Conservation (phyloP, 2,888 invertebrate genomes). For the Dichetophora obliterata region DNA sequence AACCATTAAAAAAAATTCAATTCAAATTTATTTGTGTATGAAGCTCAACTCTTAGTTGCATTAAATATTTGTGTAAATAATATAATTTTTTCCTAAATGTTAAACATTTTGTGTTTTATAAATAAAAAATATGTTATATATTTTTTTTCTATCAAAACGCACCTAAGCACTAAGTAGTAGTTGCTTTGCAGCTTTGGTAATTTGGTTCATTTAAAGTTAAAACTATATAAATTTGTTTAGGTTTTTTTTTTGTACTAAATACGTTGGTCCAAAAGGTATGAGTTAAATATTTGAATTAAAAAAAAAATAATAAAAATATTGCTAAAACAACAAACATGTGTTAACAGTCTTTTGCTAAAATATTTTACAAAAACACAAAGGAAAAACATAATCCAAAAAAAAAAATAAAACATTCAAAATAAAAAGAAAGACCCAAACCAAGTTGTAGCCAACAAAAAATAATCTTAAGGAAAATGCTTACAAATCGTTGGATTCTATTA, state of each 20-base stretch:
- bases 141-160: too few relatives aligned
- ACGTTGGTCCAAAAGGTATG: slow-evolving; percentile 14
- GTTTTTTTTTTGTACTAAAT: slow-evolving; percentile 21
- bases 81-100: neutral
- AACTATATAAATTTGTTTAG: neutral
- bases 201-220: slow-evolving; percentile 5
- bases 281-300: neutral
- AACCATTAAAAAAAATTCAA: neutral
- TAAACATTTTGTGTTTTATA: too few relatives aligned
- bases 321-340: slow-evolving; percentile 16
- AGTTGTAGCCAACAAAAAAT: neutral
- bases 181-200: neutral
- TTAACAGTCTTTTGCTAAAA: slow-evolving; percentile 23
- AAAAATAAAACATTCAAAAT: slow-evolving; percentile 5
- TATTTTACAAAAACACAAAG: slow-evolving; percentile 4
- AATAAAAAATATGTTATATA: too few relatives aligned
- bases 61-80: neutral
- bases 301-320: slow-evolving; percentile 1
- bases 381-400: slow-evolving; percentile 15
- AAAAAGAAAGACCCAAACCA: neutral
- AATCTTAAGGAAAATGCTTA: slow-evolving; percentile 31
- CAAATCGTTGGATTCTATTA: slow-evolving; percentile 47
- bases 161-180: too few relatives aligned
- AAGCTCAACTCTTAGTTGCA: neutral
- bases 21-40: neutral